Conservation (phyloP, 2,797 vertebrate species). For the Sebastes cheni region DNA sequence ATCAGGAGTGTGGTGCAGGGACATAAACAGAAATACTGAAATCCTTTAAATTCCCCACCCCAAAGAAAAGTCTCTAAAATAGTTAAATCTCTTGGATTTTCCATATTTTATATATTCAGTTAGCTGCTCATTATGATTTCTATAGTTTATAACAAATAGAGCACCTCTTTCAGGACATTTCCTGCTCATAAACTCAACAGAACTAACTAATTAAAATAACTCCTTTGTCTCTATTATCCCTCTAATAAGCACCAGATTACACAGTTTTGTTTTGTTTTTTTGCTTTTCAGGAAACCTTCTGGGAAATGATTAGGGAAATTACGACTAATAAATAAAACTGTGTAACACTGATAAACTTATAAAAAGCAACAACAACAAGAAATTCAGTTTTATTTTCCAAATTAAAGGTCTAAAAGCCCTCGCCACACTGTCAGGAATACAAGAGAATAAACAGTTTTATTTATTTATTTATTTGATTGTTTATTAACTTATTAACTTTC, state of each 20-base stretch:
- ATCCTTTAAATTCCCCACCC: not conserved
- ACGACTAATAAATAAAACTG: not conserved
- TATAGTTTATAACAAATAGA: not conserved
- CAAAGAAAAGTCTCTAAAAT: not conserved
- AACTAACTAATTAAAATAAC: not conserved
- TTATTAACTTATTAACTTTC: not conserved
- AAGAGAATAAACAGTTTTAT: not conserved
- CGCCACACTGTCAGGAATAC: not conserved
- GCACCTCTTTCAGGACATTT: not conserved
- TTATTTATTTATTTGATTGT: no score
- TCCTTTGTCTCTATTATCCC: not conserved
- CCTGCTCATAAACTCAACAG: not conserved
- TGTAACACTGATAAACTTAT: not conserved
- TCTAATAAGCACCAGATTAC: not conserved
- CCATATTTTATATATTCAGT: not conserved
- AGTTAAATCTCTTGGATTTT: not conserved
- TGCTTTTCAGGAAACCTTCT: not conserved
- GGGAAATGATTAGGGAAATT: not conserved
- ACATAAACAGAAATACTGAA: not conserved
- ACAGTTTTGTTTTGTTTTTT: not conserved
- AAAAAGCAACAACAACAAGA: not conserved
- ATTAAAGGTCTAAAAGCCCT: not conserved
- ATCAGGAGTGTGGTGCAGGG: not conserved
- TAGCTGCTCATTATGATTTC: not conserved
- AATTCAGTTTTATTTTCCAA: not conserved